Evolutionary conservation across 2,113 vertebrate species (phyloP).

Genomic region (Saguinus midas): DNA sequence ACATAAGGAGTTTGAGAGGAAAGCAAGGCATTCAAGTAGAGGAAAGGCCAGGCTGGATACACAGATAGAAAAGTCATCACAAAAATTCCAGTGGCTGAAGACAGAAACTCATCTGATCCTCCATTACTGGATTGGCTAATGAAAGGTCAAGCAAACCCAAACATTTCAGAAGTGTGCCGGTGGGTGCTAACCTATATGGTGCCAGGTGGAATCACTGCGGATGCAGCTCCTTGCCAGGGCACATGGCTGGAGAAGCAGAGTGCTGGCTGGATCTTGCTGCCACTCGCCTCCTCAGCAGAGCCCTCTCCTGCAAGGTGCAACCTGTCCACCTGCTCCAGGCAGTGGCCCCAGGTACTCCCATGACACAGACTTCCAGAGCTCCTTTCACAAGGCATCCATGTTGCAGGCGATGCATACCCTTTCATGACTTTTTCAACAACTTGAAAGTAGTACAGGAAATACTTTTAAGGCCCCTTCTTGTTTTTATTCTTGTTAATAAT

Average conservation of each 20-base stretch:
- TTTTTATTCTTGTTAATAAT: not conserved
- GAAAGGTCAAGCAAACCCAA: not conserved
- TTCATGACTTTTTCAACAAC: not conserved
- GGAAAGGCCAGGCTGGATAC: not conserved
- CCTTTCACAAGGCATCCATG: not conserved
- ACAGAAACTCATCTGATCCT: not conserved
- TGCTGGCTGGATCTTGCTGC: not conserved
- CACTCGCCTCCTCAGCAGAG: not conserved
- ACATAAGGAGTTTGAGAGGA: not conserved
- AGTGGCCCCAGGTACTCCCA: not conserved
- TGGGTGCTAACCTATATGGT: not conserved
- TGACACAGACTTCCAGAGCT: not conserved
- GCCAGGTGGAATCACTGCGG: not conserved
- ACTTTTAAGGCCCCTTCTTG: not conserved
- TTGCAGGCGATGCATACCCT: not conserved
- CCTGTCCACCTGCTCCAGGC: not conserved
- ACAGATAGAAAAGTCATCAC: not conserved
- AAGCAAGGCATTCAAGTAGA: not conserved
- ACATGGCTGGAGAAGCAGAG: too few relatives aligned
- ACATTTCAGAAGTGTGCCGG: not conserved
- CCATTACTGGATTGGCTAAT: not conserved
- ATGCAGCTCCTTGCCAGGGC: not conserved
- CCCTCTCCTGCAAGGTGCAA: rapidly evolving
- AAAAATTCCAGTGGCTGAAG: not conserved
- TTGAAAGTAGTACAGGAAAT: not conserved